Base-by-base conservation (phyloP, 2,888 invertebrate species). In the Nephrocerus scutellatus region DNA sequence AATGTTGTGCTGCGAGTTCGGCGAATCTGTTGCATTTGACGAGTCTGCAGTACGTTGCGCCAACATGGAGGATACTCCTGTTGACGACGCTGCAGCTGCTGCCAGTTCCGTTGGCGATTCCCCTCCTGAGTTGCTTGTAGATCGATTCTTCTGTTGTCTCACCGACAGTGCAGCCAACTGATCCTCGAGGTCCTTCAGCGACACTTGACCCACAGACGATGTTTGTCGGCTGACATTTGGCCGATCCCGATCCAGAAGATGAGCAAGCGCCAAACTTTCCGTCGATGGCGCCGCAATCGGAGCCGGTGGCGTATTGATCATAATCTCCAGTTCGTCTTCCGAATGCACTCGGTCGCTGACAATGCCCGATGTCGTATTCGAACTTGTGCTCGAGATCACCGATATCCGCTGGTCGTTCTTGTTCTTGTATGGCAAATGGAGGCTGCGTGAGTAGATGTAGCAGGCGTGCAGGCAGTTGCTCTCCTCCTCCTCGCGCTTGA, bases 281-380 rank as follows among this genome's bases (percentile, higher is more conserved):
- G 85, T 84, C 2, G 87, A 87, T 4, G 84, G 84, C n/a, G 86
- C 86, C 1, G 69, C 68, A 12, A 69, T 55, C 9, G 84, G 85
- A 30, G 81, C 79, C 14, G 85, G 86, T 6, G 85, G 82, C 31
- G 82, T 78, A 50, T 83, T 84, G 43, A 84, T 84, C 82, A 84
- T 83, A 48, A 84, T 87, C 71, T 89, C 89, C 59, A 90, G 78
- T 68, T 92, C 93, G 62, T 93, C 93, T 71, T 92, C 86, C 38
- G 90, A 91, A 64, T 92, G 91, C 39, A 91, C 90, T 52, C 91
- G 80, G 66, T 95, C 95, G 65, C 93, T 92, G 30, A 93, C 92
- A 54, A 95, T 92, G 42, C 95, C 95, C 20, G 92, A 93, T 16
- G 95, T 95, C 25, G 93, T 95, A 62, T 92, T 93, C n/a, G 92